Percentiles rank a stretch among this genome's conserved stretches.
These are phyloP conservation scores for Sphaerodactylus townsendi DNA, from an alignment of 2,113 vertebrate species.

Conservation along the genomic window DNA sequence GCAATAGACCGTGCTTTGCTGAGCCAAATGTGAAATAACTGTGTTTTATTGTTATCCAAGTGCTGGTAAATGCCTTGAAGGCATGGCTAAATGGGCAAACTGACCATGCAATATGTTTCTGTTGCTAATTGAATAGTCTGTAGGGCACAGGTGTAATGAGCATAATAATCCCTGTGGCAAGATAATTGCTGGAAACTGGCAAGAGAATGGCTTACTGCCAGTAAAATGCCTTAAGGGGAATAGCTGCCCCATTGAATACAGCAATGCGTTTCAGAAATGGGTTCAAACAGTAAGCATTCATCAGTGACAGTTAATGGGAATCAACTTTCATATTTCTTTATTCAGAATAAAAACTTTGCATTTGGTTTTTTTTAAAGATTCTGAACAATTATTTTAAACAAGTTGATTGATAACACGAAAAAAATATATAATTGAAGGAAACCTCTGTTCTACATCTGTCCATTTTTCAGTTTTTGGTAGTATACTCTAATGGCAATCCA, in stretches of 20 bases:
- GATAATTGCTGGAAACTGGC: not conserved
- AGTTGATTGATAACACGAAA: not conserved
- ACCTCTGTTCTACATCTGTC: not conserved
- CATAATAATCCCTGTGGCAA: not conserved
- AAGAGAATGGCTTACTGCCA: conserved; percentile 1
- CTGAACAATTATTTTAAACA: not conserved
- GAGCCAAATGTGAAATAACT: too few species aligned
- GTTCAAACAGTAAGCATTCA: not conserved
- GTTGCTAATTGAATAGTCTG: not conserved
- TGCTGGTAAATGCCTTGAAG: conserved; percentile 1
- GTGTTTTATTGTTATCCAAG: not conserved
- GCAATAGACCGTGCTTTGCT: not conserved
- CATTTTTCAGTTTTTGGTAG: not conserved
- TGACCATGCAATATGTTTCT: conserved; percentile 9
- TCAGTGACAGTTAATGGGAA: not conserved
- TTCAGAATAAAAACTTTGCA: too few species aligned
- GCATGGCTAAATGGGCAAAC: not conserved
- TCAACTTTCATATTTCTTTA: not conserved
- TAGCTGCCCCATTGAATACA: conserved; percentile 7
- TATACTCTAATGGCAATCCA: too few species aligned
- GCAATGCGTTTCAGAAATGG: conserved; percentile 7
- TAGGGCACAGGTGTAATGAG: not conserved
- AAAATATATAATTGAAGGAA: not conserved
- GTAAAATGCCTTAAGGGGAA: conserved; percentile 1
- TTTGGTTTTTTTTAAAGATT: too few species aligned